Evolutionary conservation across 2,797 vertebrate genomes (phyloP), one percentile per base, ranked within the genome.

Genomic region (Peromyscus nudipes): DNA sequence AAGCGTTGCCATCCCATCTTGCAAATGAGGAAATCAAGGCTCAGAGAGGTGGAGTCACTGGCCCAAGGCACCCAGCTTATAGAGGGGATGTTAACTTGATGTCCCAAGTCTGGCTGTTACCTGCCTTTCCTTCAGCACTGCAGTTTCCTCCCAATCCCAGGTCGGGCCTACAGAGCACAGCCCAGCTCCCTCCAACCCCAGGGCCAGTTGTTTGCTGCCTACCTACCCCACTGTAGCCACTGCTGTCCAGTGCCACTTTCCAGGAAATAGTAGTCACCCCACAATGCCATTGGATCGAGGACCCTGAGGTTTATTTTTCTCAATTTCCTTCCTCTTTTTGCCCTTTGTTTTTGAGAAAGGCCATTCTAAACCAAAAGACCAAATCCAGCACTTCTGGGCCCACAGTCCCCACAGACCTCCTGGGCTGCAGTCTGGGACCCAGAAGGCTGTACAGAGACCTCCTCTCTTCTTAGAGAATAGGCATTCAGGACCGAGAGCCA

Each of bases 101-200:
- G 83, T 23, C 43, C 29, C 40, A 46, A 9, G 21, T 49, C 37
- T 0, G 6, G 37, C 71, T 55, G n/a, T 23, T 21, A 3, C 25
- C 37, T 10, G 1, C 0, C 14, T 4, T 60, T 37, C 57, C 43
- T 57, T 25, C 4, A 16, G 1, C 6, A 7, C 46, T 10, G 34
- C 4, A 1, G 19, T 13, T 6, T 9, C 25, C 16, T 25, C 46
- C 29, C 57, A 52, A 19, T 0, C 1, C 19, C 1, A 19, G 12
- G 1, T 1, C 25, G 14, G 37, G 57, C 62, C 21, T 5, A 1
- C 40, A 62, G 60, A 93, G 29, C 87, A 87, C 27, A 0, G 11
- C 7, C 0, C 1, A 1, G 1, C 57, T 57, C 43, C 1, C 79
- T 37, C 46, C 31, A 17, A 7, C 29, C 75, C 31, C n/a, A 69